Percentiles rank a stretch among this genome's conserved stretches.
Conservation (phyloP, 1,140 invertebrate genomes). For the Drosophila sechellia region DNA sequence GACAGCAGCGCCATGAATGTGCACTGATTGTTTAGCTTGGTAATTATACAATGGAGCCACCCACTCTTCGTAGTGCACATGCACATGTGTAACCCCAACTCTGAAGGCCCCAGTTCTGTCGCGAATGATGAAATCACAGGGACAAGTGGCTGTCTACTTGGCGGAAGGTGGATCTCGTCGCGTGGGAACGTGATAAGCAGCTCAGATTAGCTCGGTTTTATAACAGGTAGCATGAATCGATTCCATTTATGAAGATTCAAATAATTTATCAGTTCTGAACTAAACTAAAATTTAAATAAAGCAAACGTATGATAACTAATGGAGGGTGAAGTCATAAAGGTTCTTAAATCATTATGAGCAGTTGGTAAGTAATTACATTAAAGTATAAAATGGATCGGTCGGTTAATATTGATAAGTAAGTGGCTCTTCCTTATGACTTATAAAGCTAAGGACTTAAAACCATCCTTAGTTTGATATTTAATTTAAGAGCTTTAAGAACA, state of each 20-base stretch:
- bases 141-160: slow-evolving; percentile 24
- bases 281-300: not conserved
- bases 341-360: no score
- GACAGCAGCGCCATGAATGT: slow-evolving; percentile 68
- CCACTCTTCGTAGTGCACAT: slow-evolving; percentile 4
- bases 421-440: not conserved
- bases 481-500: no score
- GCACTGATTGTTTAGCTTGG: slow-evolving; percentile 67
- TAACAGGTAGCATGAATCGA: slow-evolving; percentile 7
- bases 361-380: no score
- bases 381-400: no score
- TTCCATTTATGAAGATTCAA: slow-evolving; percentile 18
- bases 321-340: not conserved
- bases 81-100: not conserved
- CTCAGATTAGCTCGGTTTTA: slow-evolving; percentile 1
- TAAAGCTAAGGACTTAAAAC: no score
- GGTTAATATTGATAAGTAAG: no score
- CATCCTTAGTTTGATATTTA: no score
- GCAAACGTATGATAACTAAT: not conserved
- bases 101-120: slow-evolving; percentile 18
- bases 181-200: slow-evolving; percentile 30
- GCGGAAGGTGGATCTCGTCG: slow-evolving; percentile 11
- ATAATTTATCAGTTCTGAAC: not conserved
- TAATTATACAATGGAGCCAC: slow-evolving; percentile 40
- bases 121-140: slow-evolving; percentile 32